These are phyloP conservation scores for Spicauda simplicius DNA, from an alignment of 2,888 invertebrate species.

Conservation along the genomic window DNA sequence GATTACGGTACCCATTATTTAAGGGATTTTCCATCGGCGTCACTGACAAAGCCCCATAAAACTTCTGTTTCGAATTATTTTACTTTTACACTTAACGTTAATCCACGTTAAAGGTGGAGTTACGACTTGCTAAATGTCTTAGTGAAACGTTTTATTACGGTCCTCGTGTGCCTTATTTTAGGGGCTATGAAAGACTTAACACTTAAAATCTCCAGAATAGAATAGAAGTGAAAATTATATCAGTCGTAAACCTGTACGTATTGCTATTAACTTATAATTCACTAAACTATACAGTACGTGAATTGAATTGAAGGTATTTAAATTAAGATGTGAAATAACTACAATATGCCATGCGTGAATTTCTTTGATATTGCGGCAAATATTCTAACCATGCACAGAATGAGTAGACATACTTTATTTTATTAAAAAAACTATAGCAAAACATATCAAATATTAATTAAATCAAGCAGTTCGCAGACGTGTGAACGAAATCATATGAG, in stretches of 20 bases:
- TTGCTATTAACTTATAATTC: slow-evolving; percentile 1
- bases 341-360: no score
- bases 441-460: not conserved
- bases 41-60: slow-evolving; percentile 21
- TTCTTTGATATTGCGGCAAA: not conserved
- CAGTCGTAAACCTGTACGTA: slow-evolving; percentile 15
- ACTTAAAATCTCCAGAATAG: slow-evolving; percentile 21
- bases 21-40: slow-evolving; percentile 22
- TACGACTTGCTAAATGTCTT: slow-evolving; percentile 38
- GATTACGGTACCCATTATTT: slow-evolving; percentile 31
- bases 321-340: no score
- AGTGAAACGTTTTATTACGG: slow-evolving; percentile 38
- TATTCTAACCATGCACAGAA: not conserved
- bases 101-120: slow-evolving; percentile 32
- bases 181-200: slow-evolving; percentile 35
- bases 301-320: not conserved
- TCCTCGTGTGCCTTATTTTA: slow-evolving; percentile 37
- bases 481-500: slow-evolving; percentile 23
- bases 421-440: no score
- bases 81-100: slow-evolving; percentile 34
- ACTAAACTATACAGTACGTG: not conserved
- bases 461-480: slow-evolving; percentile 8
- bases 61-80: slow-evolving; percentile 32
- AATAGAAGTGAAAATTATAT: slow-evolving; percentile 23
- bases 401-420: no score